phyloP scores from a whole-genome alignment of 1,140 invertebrate species.

The Drosophila gunungcola region DNA sequence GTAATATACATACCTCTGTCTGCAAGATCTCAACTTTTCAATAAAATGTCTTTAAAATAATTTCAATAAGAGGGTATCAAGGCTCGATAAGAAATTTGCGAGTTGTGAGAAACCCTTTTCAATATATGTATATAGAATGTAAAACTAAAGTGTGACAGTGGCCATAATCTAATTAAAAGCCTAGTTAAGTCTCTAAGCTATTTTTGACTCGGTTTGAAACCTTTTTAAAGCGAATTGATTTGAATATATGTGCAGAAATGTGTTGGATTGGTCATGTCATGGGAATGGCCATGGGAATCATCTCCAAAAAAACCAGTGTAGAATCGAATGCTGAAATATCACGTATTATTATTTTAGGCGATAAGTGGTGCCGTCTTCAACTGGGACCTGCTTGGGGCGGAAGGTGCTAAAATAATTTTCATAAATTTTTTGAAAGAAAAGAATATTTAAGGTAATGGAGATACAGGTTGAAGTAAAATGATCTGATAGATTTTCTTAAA shows the following conservation, averaged over 20 bases:
- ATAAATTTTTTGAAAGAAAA: neutral
- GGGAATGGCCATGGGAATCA: neutral
- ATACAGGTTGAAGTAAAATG: no score
- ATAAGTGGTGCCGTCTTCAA: slow-evolving; percentile 5
- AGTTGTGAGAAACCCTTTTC: no score
- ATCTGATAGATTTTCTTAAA: no score
- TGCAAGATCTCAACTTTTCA: no score
- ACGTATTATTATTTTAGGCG: neutral
- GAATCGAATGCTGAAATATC: neutral
- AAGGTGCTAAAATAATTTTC: neutral
- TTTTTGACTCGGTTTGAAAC: no score
- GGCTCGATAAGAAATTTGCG: no score
- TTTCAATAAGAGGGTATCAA: no score
- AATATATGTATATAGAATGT: no score
- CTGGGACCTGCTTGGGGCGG: slow-evolving; percentile 14
- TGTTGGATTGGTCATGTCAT: neutral
- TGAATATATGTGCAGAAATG: neutral
- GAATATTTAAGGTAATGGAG: no score
- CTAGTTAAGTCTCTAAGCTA: neutral
- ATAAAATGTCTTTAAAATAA: no score
- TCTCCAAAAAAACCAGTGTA: neutral
- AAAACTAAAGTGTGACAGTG: neutral
- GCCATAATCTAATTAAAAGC: neutral
- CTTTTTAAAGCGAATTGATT: neutral
- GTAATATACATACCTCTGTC: no score